Conservation (phyloP, 2,888 invertebrate species). For the Luperina testacea region DNA sequence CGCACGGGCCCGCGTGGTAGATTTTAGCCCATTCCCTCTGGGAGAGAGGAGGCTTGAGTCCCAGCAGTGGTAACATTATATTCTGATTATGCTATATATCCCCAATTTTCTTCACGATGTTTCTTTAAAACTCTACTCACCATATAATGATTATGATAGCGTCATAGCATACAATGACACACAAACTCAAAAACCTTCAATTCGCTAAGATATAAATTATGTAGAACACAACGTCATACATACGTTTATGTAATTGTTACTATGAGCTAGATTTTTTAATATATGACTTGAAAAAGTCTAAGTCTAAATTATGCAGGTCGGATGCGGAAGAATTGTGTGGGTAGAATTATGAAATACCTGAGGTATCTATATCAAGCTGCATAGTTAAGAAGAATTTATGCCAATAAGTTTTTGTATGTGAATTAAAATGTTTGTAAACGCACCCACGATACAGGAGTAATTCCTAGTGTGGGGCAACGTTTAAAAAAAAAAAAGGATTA, state of each 20-base stretch:
- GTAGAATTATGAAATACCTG: conserved; percentile 8
- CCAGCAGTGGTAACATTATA: background rate
- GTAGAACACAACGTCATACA: conserved; percentile 40
- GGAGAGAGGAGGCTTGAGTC: background rate
- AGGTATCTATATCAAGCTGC: background rate
- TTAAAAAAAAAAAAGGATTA: too few species aligned
- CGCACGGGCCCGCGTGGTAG: too few species aligned
- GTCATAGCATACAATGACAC: conserved; percentile 24
- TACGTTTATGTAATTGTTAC: conserved; percentile 37
- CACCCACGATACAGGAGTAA: too few species aligned
- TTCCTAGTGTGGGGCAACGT: too few species aligned
- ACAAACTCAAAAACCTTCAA: conserved; percentile 38
- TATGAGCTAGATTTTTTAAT: conserved; percentile 26
- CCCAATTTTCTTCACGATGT: background rate
- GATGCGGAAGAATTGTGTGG: conserved; percentile 12
- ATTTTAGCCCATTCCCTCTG: too few species aligned
- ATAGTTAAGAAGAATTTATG: background rate
- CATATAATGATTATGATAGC: background rate
- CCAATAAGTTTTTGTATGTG: too few species aligned
- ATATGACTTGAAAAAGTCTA: conserved; percentile 3
- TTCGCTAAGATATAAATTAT: conserved; percentile 19
- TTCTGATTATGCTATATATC: too few species aligned
- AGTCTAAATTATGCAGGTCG: conserved; percentile 18
- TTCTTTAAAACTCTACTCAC: background rate
- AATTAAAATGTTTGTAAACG: too few species aligned